Percentiles rank a stretch among this genome's conserved stretches.
These are phyloP conservation scores for Dissostichus mawsoni DNA, from an alignment of 2,113 vertebrate genomes.

Conservation along the genomic window DNA sequence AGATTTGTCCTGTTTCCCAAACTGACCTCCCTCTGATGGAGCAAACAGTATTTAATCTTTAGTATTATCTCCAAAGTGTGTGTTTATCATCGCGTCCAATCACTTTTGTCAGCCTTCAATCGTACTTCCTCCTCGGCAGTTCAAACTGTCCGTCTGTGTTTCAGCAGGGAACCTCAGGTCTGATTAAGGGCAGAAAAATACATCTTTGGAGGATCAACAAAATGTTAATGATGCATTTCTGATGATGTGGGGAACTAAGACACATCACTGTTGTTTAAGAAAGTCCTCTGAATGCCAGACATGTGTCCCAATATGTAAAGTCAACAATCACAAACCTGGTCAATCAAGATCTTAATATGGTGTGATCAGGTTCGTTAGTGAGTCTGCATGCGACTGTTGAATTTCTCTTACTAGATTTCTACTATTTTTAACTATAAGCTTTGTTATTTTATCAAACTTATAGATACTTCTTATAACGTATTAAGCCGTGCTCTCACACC, in stretches of 20 bases:
- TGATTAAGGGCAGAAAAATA: conserved; percentile 53
- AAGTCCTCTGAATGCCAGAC: not conserved
- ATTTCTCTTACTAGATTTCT: too few relatives aligned
- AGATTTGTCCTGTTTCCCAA: not conserved
- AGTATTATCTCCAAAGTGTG: conserved; percentile 30
- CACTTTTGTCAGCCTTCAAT: conserved; percentile 24
- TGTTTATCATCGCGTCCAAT: conserved; percentile 56
- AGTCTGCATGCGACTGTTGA: too few relatives aligned
- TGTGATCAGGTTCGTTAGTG: too few relatives aligned
- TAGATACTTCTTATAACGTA: too few relatives aligned
- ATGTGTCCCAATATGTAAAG: not conserved
- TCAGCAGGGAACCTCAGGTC: conserved; percentile 25
- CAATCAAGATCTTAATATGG: too few relatives aligned
- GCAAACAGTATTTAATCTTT: conserved; percentile 50
- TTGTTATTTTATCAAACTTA: too few relatives aligned
- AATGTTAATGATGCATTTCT: conserved; percentile 27
- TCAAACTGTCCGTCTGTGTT: conserved; percentile 7
- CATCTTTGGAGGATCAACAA: conserved; percentile 30
- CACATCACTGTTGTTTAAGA: not conserved
- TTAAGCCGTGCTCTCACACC: too few relatives aligned
- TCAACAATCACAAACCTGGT: too few relatives aligned
- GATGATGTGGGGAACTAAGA: conserved; percentile 49
- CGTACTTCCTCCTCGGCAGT: conserved; percentile 26
- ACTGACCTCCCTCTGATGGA: conserved; percentile 45
- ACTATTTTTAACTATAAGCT: too few relatives aligned